A percentile compares a stretch with the other conserved stretches of the same genome.
These are phyloP conservation scores for Chloebia gouldiae DNA, from an alignment of 2,113 vertebrate genomes.

Conservation along the genomic window DNA sequence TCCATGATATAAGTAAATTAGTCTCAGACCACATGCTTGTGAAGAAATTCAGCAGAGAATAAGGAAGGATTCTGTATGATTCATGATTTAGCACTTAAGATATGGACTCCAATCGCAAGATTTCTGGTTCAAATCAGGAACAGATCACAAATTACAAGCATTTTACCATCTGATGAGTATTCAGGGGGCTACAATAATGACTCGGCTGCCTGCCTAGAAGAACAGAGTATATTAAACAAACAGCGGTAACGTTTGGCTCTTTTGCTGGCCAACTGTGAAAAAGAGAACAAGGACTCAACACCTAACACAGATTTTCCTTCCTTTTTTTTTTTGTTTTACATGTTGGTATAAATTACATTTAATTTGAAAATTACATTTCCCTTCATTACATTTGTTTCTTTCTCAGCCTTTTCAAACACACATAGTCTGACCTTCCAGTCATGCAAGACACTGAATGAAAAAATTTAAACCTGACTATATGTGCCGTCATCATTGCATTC, in stretches of 20 bases:
- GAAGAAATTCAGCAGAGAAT: background rate
- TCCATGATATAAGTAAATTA: background rate
- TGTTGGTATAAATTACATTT: background rate
- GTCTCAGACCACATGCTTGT: background rate
- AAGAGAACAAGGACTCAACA: background rate
- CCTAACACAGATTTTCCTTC: background rate
- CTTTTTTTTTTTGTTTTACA: background rate
- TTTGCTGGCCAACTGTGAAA: background rate
- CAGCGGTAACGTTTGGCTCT: background rate
- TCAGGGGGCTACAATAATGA: background rate
- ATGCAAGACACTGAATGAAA: background rate
- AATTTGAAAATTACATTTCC: background rate
- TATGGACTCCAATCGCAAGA: background rate
- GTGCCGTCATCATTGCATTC: conserved; percentile 95
- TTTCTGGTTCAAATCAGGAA: background rate
- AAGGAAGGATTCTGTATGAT: background rate
- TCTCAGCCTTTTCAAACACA: background rate
- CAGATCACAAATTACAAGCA: conserved; percentile 24
- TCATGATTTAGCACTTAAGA: background rate
- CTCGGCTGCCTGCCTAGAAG: background rate
- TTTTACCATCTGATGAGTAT: conserved; percentile 24
- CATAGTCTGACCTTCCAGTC: background rate
- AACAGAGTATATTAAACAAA: background rate
- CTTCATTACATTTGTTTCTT: background rate
- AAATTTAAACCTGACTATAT: conserved; percentile 87